phyloP scores from a whole-genome alignment of 2,113 vertebrate genomes.

The Emydura subglobosa region DNA sequence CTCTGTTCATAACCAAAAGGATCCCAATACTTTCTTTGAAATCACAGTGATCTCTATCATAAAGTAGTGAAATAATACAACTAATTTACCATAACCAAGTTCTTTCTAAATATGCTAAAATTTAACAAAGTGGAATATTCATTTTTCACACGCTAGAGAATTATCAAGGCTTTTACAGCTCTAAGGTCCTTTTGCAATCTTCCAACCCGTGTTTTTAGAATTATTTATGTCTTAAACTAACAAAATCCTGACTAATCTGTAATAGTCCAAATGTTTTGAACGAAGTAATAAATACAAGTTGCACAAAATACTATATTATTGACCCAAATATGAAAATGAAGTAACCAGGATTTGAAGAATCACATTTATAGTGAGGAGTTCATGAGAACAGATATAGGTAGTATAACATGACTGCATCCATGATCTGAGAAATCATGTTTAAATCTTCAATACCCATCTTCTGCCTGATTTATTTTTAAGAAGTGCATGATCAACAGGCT shows the following conservation, averaged over 20 bases:
- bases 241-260: neutral
- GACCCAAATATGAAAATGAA: no score
- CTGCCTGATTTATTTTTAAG: neutral
- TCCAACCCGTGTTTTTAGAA: neutral
- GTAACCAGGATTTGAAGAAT: neutral
- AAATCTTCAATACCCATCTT: neutral
- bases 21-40: neutral
- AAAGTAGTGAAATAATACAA: neutral
- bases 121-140: neutral
- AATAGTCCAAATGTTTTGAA: neutral
- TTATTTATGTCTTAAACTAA: neutral
- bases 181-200: neutral
- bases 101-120: neutral
- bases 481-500: neutral
- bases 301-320: neutral
- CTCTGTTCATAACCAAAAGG: neutral
- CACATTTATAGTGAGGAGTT: neutral
- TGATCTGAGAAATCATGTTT: neutral
- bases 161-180: neutral
- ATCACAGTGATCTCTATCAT: neutral
- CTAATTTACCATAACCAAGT: neutral
- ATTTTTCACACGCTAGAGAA: neutral
- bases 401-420: neutral
- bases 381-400: neutral
- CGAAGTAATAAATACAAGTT: neutral